Evolutionary conservation across 2,797 vertebrate species (phyloP).

Genomic region (Furcifer pardalis): DNA sequence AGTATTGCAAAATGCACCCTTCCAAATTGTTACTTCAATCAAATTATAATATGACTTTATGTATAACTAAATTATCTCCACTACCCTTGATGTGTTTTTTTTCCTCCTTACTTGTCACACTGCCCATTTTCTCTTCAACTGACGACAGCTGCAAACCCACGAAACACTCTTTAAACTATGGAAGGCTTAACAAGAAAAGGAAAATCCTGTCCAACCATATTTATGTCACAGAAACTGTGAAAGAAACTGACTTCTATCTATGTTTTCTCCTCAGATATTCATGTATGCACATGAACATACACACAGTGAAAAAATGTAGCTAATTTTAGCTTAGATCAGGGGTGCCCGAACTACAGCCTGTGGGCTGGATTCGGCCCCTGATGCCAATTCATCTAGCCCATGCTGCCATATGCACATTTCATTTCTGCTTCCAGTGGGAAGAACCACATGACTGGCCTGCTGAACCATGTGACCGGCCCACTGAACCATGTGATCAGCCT

Average conservation of each 20-base stretch:
- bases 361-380: too few relatives aligned
- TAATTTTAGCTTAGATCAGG: conserved; percentile 23
- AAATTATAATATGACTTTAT: neutral
- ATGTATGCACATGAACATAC: neutral
- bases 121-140: conserved; percentile 15
- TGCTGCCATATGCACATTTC: too few relatives aligned
- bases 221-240: neutral
- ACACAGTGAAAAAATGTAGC: neutral
- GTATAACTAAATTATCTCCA: neutral
- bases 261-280: neutral
- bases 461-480: too few relatives aligned
- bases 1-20: neutral
- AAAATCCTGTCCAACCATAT: neutral
- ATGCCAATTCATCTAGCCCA: too few relatives aligned
- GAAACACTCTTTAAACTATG: conserved; percentile 3
- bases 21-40: neutral
- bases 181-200: neutral
- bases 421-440: too few relatives aligned
- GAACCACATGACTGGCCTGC: too few relatives aligned
- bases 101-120: neutral
- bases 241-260: neutral
- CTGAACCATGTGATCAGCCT: too few relatives aligned
- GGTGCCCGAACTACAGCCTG: too few relatives aligned
- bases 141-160: conserved; percentile 4
- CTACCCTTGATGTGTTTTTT: neutral